These are phyloP conservation scores for Bellardia pandia DNA, from an alignment of 2,888 invertebrate genomes.

Conservation along the genomic window DNA sequence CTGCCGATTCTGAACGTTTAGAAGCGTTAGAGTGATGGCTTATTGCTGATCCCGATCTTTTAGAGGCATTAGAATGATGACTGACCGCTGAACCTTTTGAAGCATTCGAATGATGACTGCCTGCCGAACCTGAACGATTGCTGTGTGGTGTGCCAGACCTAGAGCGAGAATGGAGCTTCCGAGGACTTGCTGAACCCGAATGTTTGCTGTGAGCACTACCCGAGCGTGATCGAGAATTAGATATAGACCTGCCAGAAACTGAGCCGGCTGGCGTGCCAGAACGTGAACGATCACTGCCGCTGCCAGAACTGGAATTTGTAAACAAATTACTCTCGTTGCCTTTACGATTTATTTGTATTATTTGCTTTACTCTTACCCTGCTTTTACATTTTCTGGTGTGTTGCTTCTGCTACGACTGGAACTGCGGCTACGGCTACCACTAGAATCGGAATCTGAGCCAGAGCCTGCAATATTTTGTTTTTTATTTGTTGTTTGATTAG, in stretches of 20 bases:
- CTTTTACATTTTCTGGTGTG: slow-evolving; percentile 78
- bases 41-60: slow-evolving; percentile 60
- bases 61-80: slow-evolving; percentile 75
- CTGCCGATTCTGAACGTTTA: neutral
- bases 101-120: slow-evolving; percentile 63
- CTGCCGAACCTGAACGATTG: slow-evolving; percentile 76
- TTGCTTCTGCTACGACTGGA: slow-evolving; percentile 75
- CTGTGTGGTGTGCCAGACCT: slow-evolving; percentile 80
- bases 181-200: slow-evolving; percentile 65
- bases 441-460: slow-evolving; percentile 82
- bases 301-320: slow-evolving; percentile 78
- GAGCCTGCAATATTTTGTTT: slow-evolving; percentile 26
- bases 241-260: slow-evolving; percentile 71
- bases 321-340: slow-evolving; percentile 69
- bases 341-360: neutral
- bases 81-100: slow-evolving; percentile 67
- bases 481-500: neutral
- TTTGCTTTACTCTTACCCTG: slow-evolving; percentile 18
- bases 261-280: slow-evolving; percentile 84
- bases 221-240: slow-evolving; percentile 76
- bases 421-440: slow-evolving; percentile 79
- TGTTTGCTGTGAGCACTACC: slow-evolving; percentile 62
- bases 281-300: slow-evolving; percentile 81
- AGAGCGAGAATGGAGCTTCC: slow-evolving; percentile 76
- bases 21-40: slow-evolving; percentile 74